phyloP scores from a whole-genome alignment of 2,888 invertebrate genomes.

The Mythimna ferrago region DNA sequence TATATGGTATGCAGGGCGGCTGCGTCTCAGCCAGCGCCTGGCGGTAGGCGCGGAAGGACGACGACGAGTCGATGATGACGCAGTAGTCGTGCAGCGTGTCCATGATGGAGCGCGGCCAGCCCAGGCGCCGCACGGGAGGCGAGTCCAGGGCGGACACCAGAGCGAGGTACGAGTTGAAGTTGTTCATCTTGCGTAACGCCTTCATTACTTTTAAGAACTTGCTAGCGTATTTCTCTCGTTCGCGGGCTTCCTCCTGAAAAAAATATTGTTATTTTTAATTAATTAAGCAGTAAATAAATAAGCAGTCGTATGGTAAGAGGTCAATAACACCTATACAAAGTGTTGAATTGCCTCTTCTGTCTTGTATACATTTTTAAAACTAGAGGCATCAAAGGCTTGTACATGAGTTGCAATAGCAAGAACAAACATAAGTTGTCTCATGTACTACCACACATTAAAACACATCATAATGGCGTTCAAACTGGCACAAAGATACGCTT shows the following conservation, averaged over 20 bases:
- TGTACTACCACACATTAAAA: too few species aligned
- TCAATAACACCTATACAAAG: too few species aligned
- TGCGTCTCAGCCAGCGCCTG: constrained; percentile 98
- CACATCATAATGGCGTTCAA: too few species aligned
- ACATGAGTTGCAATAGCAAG: too few species aligned
- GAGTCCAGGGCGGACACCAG: constrained; percentile 99
- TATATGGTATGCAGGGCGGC: constrained; percentile 99
- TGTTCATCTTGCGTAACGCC: constrained; percentile 98
- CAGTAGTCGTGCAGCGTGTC: constrained; percentile 98
- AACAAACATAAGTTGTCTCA: too few species aligned
- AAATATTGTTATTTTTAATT: neutral
- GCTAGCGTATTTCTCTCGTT: constrained; percentile 97
- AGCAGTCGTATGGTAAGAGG: too few species aligned
- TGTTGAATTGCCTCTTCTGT: too few species aligned
- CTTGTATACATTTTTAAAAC: too few species aligned
- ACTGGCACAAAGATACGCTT: too few species aligned
- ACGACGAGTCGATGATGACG: constrained; percentile 99
- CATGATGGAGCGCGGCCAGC: constrained; percentile 97
- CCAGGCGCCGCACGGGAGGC: constrained; percentile 97
- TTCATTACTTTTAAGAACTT: constrained; percentile 99
- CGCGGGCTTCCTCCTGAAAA: constrained; percentile 95
- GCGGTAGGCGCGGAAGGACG: constrained; percentile 99
- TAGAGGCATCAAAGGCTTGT: too few species aligned
- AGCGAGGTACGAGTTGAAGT: constrained; percentile 99
- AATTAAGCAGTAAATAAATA: neutral